Percentiles rank a stretch among this genome's conserved stretches.
Evolutionary conservation across 2,797 vertebrate species (phyloP).

Genomic region (Limnodromus scolopaceus): DNA sequence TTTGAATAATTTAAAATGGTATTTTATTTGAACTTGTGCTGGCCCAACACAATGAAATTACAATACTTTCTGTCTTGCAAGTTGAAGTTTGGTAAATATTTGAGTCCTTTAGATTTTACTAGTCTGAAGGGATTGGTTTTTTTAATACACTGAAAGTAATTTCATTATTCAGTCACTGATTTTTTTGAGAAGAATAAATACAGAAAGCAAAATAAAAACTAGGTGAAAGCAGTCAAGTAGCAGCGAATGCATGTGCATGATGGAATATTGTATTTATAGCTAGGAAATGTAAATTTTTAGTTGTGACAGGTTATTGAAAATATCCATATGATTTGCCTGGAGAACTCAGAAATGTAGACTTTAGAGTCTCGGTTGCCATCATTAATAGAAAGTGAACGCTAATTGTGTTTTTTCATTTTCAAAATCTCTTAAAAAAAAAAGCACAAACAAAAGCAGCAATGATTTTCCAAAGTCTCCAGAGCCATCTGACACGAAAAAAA

Average conservation of each 20-base stretch:
- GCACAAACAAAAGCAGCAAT: background rate
- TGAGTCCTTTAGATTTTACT: background rate
- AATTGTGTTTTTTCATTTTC: background rate
- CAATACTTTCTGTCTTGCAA: slow-evolving; percentile 8
- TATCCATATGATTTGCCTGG: background rate
- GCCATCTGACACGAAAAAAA: background rate
- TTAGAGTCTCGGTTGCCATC: background rate
- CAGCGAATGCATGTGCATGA: background rate
- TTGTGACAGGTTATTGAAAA: background rate
- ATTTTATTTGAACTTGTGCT: background rate
- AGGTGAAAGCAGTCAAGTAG: background rate
- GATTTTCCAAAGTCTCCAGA: background rate
- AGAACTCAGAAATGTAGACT: accelerated
- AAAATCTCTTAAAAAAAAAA: background rate
- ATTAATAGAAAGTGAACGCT: background rate
- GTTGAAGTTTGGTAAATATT: slow-evolving; percentile 18
- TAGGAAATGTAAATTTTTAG: background rate
- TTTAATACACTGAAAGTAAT: background rate
- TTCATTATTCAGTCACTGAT: background rate
- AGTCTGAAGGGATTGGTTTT: background rate
- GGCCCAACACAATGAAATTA: background rate
- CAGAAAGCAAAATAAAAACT: background rate
- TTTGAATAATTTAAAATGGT: background rate
- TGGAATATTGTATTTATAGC: background rate
- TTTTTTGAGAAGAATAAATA: background rate